Percentiles rank a stretch among this genome's conserved stretches.
Conservation (phyloP, 1,140 invertebrate species). For the Heliconius nattereri region DNA sequence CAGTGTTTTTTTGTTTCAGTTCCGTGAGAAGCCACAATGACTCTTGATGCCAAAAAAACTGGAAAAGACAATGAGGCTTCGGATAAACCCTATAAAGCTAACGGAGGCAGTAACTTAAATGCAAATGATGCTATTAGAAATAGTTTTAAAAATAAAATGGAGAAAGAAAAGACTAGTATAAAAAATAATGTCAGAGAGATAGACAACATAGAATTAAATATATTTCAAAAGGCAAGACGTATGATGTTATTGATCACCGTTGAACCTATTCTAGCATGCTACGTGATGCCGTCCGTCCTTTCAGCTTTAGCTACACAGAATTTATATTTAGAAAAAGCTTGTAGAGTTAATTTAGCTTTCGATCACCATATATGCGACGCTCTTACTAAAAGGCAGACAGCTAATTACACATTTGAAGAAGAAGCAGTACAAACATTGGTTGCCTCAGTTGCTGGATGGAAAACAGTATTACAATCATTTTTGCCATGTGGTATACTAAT, state of each 20-base stretch:
- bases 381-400: conserved; percentile 85
- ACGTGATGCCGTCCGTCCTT: conserved; percentile 89
- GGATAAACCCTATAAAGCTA: conserved; percentile 51
- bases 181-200: conserved; percentile 32
- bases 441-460: conserved; percentile 90
- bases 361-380: conserved; percentile 87
- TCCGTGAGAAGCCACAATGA: conserved; percentile 52
- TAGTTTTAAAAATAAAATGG: conserved; percentile 58
- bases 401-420: conserved; percentile 87
- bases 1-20: conserved; percentile 52
- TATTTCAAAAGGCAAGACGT: conserved; percentile 80
- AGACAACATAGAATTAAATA: conserved; percentile 60
- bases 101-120: conserved; percentile 63
- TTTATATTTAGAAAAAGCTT: conserved; percentile 91
- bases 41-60: conserved; percentile 55
- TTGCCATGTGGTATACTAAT: conserved; percentile 88
- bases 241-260: conserved; percentile 88
- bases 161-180: conserved; percentile 46
- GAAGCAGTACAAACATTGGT: conserved; percentile 88
- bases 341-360: conserved; percentile 89
- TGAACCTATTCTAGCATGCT: conserved; percentile 89
- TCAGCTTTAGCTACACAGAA: conserved; percentile 90
- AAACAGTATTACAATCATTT: conserved; percentile 88
- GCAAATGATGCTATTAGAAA: conserved; percentile 55
- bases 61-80: conserved; percentile 42